Evolutionary conservation across 2,888 invertebrate species (phyloP).

Genomic region (Acronicta psi): DNA sequence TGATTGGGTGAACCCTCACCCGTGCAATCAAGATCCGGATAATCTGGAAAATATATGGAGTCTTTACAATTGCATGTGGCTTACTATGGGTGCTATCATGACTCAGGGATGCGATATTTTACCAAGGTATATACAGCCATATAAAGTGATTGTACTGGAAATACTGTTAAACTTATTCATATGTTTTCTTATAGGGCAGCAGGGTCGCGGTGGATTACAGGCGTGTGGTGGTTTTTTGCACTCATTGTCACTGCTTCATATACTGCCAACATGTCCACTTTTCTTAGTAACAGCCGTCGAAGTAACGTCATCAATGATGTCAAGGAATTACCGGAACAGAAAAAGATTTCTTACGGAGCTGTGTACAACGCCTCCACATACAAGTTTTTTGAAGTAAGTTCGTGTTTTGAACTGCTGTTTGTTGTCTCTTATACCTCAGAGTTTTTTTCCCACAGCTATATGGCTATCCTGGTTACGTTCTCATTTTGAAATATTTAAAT

Average conservation of each 20-base stretch:
- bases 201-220: conserved; percentile 96
- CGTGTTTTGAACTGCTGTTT: neutral
- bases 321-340: conserved; percentile 95
- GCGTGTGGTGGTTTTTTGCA: conserved; percentile 98
- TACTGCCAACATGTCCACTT: conserved; percentile 94
- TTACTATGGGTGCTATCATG: conserved; percentile 97
- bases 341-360: conserved; percentile 95
- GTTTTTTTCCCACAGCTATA: too few species aligned
- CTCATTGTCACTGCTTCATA: conserved; percentile 96
- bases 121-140: conserved; percentile 92
- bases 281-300: conserved; percentile 94
- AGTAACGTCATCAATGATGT: conserved; percentile 94
- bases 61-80: conserved; percentile 96
- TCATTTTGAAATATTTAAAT: neutral
- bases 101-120: conserved; percentile 97
- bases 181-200: conserved; percentile 90
- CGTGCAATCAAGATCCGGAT: conserved; percentile 94
- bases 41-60: conserved; percentile 96
- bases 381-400: conserved; percentile 93
- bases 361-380: conserved; percentile 94
- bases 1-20: conserved; percentile 98
- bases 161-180: neutral
- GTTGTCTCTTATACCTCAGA: too few species aligned
- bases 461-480: too few species aligned
- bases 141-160: conserved; percentile 17